A percentile compares a stretch with the other conserved stretches of the same genome.
These are phyloP conservation scores for Actinia equina DNA, from an alignment of 64 coral and sea anemone genomes.

Conservation along the genomic window DNA sequence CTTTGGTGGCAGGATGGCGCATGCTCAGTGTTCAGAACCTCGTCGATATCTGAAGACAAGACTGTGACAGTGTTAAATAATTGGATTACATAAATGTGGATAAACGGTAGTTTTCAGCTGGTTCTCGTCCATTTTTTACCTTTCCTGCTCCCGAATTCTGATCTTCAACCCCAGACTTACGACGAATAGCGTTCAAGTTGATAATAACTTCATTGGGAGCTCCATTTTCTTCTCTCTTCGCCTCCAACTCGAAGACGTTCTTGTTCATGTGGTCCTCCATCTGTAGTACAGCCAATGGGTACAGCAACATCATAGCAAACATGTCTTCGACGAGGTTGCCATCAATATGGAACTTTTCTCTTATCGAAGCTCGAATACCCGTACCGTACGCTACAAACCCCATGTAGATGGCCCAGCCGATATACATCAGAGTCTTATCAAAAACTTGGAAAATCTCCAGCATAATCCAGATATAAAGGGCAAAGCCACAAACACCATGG, in stretches of 20 bases:
- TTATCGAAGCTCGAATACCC: conserved; percentile 20
- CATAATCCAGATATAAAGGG: conserved; percentile 33
- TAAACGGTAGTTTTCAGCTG: not conserved
- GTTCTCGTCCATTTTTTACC: not conserved
- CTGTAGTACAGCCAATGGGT: conserved; percentile 7
- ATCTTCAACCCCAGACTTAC: not conserved
- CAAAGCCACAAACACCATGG: conserved; percentile 50
- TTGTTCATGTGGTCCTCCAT: conserved; percentile 17
- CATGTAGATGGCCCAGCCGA: conserved; percentile 30
- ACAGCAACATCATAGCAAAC: conserved; percentile 13
- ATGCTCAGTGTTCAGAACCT: not conserved
- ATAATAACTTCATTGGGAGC: not conserved
- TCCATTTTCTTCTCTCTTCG: not conserved
- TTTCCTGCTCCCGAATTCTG: too few relatives aligned
- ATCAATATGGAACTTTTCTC: conserved; percentile 38
- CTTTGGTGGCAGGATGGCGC: not conserved
- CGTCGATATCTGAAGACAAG: not conserved
- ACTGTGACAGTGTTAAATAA: not conserved
- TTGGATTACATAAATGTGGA: not conserved
- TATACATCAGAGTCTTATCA: not conserved
- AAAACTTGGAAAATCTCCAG: conserved; percentile 7
- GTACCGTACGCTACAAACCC: conserved; percentile 53
- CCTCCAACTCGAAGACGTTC: not conserved
- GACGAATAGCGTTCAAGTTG: not conserved
- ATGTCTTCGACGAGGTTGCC: conserved; percentile 27